A percentile compares a stretch with the other conserved stretches of the same genome.
These are phyloP conservation scores for Lycocorax pyrrhopterus DNA, from an alignment of 2,113 vertebrate species.

Conservation along the genomic window DNA sequence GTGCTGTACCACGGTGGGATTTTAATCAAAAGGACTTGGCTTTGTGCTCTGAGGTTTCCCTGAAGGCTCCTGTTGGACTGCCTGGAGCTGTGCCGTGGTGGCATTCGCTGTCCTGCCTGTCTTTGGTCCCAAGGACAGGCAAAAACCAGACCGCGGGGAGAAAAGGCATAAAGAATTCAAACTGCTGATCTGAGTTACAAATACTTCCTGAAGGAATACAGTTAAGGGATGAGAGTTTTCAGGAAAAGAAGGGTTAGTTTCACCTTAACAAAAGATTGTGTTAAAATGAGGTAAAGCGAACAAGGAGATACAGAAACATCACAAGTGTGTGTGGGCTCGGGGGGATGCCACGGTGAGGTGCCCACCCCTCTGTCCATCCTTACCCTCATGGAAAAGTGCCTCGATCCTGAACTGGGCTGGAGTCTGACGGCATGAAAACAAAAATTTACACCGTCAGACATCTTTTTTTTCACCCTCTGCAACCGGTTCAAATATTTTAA, in stretches of 20 bases:
- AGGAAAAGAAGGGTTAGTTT: background rate
- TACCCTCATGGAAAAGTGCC: background rate
- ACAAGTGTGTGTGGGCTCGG: rapidly evolving
- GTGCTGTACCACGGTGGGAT: background rate
- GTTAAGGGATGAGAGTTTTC: background rate
- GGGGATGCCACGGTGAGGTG: background rate
- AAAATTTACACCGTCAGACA: background rate
- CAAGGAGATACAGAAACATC: background rate
- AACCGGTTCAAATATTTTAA: background rate
- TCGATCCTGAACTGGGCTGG: background rate
- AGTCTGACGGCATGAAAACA: background rate
- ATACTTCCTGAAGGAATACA: background rate
- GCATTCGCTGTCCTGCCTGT: background rate
- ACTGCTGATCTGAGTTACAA: background rate
- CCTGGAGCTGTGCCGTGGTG: background rate
- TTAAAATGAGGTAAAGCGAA: background rate
- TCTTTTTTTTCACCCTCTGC: background rate
- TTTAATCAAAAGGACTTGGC: background rate
- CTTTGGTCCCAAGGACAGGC: background rate
- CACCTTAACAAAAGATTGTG: background rate
- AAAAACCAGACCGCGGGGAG: background rate
- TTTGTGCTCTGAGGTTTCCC: background rate
- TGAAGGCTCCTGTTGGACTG: background rate
- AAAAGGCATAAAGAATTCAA: background rate
- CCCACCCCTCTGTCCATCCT: background rate